These are phyloP conservation scores for Iselma pallidipennis DNA, from an alignment of 2,888 invertebrate genomes.

Conservation along the genomic window DNA sequence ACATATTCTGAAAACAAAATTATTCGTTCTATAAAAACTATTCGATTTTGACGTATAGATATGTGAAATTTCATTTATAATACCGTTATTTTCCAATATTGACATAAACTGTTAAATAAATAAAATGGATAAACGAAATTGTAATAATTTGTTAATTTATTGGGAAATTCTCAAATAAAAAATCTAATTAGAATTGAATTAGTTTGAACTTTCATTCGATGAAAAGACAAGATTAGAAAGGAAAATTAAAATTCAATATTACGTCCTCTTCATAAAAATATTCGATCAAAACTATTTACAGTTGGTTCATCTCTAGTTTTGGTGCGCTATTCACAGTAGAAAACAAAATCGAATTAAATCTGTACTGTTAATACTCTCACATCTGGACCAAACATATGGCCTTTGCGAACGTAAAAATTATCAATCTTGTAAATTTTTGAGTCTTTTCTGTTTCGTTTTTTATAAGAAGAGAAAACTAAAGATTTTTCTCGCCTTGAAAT, in stretches of 20 bases:
- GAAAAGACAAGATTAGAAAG: background rate
- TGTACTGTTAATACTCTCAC: too few species aligned
- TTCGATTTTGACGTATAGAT: background rate
- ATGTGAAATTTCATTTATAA: constrained; percentile 11
- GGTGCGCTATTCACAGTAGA: too few species aligned
- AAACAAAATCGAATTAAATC: too few species aligned
- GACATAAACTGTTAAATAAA: constrained; percentile 16
- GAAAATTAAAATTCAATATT: background rate
- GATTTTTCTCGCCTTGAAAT: background rate
- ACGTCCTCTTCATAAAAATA: background rate
- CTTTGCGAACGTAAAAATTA: too few species aligned
- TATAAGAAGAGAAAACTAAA: too few species aligned
- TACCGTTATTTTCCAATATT: constrained; percentile 12
- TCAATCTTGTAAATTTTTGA: too few species aligned
- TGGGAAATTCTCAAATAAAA: background rate
- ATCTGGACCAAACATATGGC: too few species aligned
- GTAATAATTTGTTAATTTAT: background rate
- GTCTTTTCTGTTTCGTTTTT: too few species aligned
- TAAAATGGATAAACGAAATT: too few species aligned
- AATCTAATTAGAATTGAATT: too few species aligned
- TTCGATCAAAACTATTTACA: background rate
- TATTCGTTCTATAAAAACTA: background rate
- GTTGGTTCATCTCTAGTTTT: too few species aligned
- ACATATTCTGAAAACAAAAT: constrained; percentile 26
- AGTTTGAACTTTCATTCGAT: too few species aligned